Base-by-base conservation (phyloP, 2,888 invertebrate genomes). In the Cacoxenus indagator region DNA sequence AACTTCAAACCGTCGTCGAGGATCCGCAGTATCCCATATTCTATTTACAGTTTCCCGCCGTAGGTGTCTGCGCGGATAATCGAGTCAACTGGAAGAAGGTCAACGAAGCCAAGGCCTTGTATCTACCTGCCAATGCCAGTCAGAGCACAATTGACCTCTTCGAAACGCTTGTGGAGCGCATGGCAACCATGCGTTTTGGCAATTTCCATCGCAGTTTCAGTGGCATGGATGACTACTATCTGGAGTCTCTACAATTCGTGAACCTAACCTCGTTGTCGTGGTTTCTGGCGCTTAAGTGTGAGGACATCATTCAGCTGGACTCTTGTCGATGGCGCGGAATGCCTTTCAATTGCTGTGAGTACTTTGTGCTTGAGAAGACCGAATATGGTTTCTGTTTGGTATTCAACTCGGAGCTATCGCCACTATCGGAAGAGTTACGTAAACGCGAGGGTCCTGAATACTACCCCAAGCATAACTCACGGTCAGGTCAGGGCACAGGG, bases 301-400 rank as follows among this genome's bases (percentile, higher is more conserved):
- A 87, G 26, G 89, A 89, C 22, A 73, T 90, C 1, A 78, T 90
- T 43, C 75, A 74, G 5, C 59, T 68, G 0, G 78, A 73, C 0
- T 70, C 74, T 2, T 90, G 90, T 68, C 82, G 76, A 76, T 90
- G 90, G 89, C 84, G 89, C 0, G 84, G 85, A 57, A 66, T 75
- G 19, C 66, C 76, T 17, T 83, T 87, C 46, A 75, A 88, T 31
- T 90, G 90, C 64, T 90, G 90, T 72, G 84, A 87, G 1, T 77
- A 85, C 19, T 89, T 90, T 68, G 78, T 88, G 48, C 67, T 84
- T 22, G 90, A 90, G 70, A 87, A 85, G 65, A 89, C 89, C 0
- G 89, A 90, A 73, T 85, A 80, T 65, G 90, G 90, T 0, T 79
- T 86, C 31, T 90, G 90, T 72, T 86, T 88, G 73, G 82, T 89